Conservation (phyloP, 2,888 invertebrate species). For the Caenorhabditis sp. region DNA sequence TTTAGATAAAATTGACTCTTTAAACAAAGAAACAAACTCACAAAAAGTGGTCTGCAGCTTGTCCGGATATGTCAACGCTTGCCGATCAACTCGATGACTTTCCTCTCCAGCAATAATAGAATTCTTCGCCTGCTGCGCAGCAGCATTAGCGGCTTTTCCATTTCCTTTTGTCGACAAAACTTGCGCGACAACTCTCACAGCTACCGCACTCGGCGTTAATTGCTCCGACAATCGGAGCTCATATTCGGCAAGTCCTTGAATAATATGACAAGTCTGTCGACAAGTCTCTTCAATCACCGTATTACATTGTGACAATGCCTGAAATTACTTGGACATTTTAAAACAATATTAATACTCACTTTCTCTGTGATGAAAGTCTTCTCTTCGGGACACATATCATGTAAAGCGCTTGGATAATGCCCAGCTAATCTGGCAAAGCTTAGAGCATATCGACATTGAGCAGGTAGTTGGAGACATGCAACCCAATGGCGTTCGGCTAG, state of each 20-base stretch:
- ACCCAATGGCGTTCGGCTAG: conserved; percentile 82
- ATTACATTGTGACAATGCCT: conserved; percentile 86
- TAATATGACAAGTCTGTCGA: conserved; percentile 96
- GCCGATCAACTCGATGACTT: conserved; percentile 92
- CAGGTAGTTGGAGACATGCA: conserved; percentile 97
- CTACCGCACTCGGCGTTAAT: conserved; percentile 53
- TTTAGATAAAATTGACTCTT: no score
- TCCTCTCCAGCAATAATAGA: conserved; percentile 86
- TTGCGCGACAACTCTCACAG: conserved; percentile 37
- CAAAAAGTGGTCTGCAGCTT: conserved; percentile 54
- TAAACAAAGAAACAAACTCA: conserved; percentile 12
- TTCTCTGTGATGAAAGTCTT: conserved; percentile 64
- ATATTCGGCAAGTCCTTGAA: conserved; percentile 96
- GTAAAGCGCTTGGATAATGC: conserved; percentile 96
- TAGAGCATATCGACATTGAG: conserved; percentile 90
- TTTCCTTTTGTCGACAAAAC: conserved; percentile 29
- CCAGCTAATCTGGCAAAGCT: conserved; percentile 97
- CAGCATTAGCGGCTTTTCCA: conserved; percentile 34
- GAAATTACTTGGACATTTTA: no score
- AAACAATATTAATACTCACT: neutral
- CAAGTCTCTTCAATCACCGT: conserved; percentile 98
- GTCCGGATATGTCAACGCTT: conserved; percentile 85
- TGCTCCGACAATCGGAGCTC: conserved; percentile 96
- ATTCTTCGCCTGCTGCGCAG: conserved; percentile 24
- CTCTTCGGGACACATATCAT: conserved; percentile 97